Percentiles rank a stretch among this genome's conserved stretches.
phyloP scores from a whole-genome alignment of 2,797 vertebrate species.

The Peromyscus attwateri region DNA sequence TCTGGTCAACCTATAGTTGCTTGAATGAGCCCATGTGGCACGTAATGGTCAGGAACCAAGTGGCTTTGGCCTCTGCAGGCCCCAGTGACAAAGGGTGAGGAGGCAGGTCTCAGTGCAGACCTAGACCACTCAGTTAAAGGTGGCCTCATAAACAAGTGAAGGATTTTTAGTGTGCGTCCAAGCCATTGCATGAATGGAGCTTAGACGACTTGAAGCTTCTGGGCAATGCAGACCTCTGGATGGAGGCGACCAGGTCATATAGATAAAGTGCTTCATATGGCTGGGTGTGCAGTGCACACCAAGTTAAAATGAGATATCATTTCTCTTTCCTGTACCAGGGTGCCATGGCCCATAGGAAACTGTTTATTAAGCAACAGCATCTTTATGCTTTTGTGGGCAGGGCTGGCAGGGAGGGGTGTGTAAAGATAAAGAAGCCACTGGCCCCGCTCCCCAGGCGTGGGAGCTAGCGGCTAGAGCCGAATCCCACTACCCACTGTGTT shows the following conservation, averaged over 20 bases:
- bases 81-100: neutral
- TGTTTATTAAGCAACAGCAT: constrained; percentile 45
- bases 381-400: constrained; percentile 38
- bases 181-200: neutral
- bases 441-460: neutral
- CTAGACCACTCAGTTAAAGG: neutral
- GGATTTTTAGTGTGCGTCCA: neutral
- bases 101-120: neutral
- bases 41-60: neutral
- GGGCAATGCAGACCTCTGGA: neutral
- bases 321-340: constrained; percentile 15
- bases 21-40: neutral
- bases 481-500: constrained; percentile 67
- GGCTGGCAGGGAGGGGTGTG: neutral
- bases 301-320: constrained; percentile 50
- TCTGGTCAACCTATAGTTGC: neutral
- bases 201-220: neutral
- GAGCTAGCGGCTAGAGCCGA: constrained; percentile 33
- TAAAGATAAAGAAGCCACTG: neutral
- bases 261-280: neutral
- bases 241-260: neutral
- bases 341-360: neutral
- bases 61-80: neutral
- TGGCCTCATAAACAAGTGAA: neutral
- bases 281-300: neutral